phyloP scores from a whole-genome alignment of 2,113 vertebrate species.

The Nanger granti region DNA sequence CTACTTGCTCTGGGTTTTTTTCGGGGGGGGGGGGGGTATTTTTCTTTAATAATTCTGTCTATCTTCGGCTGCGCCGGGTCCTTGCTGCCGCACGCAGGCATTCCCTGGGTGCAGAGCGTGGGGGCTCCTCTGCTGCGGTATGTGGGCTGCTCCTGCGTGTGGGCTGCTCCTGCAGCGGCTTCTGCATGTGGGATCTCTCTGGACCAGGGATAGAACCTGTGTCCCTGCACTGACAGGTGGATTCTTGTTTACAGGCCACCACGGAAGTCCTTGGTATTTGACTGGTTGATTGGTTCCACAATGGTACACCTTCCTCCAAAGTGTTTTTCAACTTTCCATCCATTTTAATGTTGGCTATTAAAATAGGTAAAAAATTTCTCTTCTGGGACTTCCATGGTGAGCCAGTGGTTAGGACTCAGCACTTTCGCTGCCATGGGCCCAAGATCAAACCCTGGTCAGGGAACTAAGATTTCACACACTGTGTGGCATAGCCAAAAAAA shows the following conservation, averaged over 20 bases:
- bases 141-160: neutral
- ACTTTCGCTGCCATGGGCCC: neutral
- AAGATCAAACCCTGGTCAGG: neutral
- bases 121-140: neutral
- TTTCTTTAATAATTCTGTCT: neutral
- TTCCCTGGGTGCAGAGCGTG: neutral
- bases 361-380: neutral
- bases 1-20: neutral
- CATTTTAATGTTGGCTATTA: neutral
- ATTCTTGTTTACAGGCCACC: neutral
- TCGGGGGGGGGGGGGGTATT: neutral
- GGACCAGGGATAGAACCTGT: neutral
- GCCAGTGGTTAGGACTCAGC: neutral
- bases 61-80: neutral
- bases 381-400: neutral
- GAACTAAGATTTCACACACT: neutral
- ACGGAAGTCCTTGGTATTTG: neutral
- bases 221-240: neutral
- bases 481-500: neutral
- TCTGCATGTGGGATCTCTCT: neutral
- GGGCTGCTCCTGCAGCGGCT: neutral
- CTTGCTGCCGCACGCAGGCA: fast-evolving
- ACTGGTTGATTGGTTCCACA: neutral
- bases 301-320: neutral
- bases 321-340: neutral